phyloP scores from a whole-genome alignment of 2,888 invertebrate species.

The Hirtodrosophila trivittata region DNA sequence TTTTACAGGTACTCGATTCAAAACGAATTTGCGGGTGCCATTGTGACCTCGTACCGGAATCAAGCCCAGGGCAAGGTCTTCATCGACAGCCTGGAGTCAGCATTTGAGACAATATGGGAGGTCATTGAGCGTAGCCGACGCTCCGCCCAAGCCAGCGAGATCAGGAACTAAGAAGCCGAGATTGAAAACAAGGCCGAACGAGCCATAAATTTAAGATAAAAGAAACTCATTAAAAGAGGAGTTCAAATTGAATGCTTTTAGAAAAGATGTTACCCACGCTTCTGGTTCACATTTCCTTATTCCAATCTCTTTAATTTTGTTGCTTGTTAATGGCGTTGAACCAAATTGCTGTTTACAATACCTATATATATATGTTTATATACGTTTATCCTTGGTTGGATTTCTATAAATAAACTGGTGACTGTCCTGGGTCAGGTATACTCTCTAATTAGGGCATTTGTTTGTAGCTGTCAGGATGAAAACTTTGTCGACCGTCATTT shows the following conservation, averaged over 20 bases:
- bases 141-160: slow-evolving; percentile 6
- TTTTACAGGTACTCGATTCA: slow-evolving; percentile 92
- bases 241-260: slow-evolving; percentile 19
- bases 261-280: slow-evolving; percentile 28
- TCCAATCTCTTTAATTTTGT: slow-evolving; percentile 42
- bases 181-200: not conserved
- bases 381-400: slow-evolving; percentile 1
- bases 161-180: slow-evolving; percentile 12
- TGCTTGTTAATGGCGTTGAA: slow-evolving; percentile 20
- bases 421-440: slow-evolving; percentile 16
- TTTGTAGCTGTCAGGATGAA: slow-evolving; percentile 5
- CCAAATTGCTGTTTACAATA: slow-evolving; percentile 15
- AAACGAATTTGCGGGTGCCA: slow-evolving; percentile 91
- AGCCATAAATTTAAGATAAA: not conserved
- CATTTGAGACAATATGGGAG: slow-evolving; percentile 88
- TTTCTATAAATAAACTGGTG: slow-evolving; percentile 40
- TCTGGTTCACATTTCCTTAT: slow-evolving; percentile 45
- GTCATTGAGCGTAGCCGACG: slow-evolving; percentile 67
- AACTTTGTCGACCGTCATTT: slow-evolving; percentile 39
- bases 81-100: slow-evolving; percentile 88
- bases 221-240: too few species aligned
- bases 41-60: slow-evolving; percentile 91
- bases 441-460: slow-evolving; percentile 32
- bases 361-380: not conserved
- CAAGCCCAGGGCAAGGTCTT: slow-evolving; percentile 89